These are phyloP conservation scores for Daphoenositta chrysoptera DNA, from an alignment of 2,113 vertebrate species.

Conservation along the genomic window DNA sequence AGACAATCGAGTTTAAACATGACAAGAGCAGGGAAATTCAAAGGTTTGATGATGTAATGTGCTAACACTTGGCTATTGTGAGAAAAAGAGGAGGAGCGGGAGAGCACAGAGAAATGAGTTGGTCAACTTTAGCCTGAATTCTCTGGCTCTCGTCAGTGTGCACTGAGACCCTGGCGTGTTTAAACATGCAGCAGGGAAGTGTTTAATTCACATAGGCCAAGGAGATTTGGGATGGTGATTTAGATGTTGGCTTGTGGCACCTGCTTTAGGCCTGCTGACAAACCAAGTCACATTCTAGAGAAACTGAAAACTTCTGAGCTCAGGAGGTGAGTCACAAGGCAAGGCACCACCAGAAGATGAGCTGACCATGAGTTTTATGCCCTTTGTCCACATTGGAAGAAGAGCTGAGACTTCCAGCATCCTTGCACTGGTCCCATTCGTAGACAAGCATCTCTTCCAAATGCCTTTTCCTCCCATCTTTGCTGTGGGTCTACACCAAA, in stretches of 20 bases:
- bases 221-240: neutral
- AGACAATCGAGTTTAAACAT: slow-evolving; percentile 63
- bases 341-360: neutral
- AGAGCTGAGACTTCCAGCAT: neutral
- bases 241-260: neutral
- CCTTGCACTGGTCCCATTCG: neutral
- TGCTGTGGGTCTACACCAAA: neutral
- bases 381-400: neutral
- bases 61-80: slow-evolving; percentile 40
- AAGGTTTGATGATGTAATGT: slow-evolving; percentile 56
- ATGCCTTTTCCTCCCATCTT: neutral
- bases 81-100: slow-evolving; percentile 39
- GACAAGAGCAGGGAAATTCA: slow-evolving; percentile 67
- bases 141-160: neutral
- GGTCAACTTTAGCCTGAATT: slow-evolving; percentile 7
- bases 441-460: neutral
- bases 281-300: neutral
- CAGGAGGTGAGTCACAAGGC: neutral
- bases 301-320: neutral
- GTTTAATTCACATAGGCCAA: slow-evolving; percentile 10
- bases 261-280: neutral
- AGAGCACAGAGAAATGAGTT: neutral
- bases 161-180: neutral
- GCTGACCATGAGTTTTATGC: neutral
- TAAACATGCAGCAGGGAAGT: neutral